phyloP scores from a whole-genome alignment of 92 coral and sea anemone species.

The Zoanthus solanderi region DNA sequence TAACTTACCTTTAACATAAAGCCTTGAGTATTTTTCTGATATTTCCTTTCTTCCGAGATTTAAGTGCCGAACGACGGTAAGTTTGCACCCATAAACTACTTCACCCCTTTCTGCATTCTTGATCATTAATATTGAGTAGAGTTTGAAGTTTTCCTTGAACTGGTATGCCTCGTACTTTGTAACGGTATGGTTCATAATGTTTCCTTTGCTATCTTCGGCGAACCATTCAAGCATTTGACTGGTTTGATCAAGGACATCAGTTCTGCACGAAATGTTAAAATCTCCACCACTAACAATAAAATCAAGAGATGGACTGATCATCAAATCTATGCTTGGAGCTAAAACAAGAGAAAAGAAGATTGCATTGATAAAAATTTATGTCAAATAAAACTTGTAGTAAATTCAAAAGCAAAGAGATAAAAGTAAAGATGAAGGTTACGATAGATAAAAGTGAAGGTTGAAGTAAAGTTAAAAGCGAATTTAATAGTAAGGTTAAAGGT shows the following conservation, averaged over 20 bases:
- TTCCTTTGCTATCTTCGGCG: background rate
- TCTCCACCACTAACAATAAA: slow-evolving; percentile 4
- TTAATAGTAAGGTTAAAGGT: background rate
- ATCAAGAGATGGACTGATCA: background rate
- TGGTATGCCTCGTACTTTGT: background rate
- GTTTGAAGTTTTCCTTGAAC: background rate
- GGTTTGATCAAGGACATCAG: background rate
- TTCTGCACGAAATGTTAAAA: slow-evolving; percentile 19
- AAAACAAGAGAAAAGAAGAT: background rate
- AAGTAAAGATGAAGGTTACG: background rate
- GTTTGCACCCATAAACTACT: background rate
- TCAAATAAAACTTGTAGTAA: background rate
- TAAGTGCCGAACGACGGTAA: background rate
- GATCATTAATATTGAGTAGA: slow-evolving; percentile 20
- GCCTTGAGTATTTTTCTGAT: background rate
- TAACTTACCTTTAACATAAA: slow-evolving; percentile 5
- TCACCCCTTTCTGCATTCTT: slow-evolving; percentile 10
- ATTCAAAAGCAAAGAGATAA: background rate
- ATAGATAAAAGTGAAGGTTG: background rate
- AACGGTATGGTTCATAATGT: background rate
- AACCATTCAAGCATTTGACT: slow-evolving; percentile 8
- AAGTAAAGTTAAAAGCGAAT: background rate
- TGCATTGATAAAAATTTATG: background rate
- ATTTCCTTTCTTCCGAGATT: background rate
- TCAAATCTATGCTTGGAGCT: background rate